These are phyloP conservation scores for Dicyrtomina minuta DNA, from an alignment of 2,888 invertebrate species.

Conservation along the genomic window DNA sequence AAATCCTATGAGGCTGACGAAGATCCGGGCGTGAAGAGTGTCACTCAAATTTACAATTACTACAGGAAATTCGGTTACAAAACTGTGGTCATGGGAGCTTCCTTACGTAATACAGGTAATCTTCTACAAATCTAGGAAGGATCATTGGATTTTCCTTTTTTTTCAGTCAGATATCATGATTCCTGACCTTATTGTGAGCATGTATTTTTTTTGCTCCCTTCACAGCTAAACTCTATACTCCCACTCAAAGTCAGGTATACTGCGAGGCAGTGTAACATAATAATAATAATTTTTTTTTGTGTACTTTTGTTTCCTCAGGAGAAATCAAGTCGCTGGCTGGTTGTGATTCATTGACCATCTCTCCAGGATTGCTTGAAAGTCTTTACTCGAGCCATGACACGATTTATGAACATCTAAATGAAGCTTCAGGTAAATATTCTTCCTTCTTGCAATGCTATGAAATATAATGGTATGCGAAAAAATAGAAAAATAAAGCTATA, in stretches of 20 bases:
- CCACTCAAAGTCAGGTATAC: neutral
- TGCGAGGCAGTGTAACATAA: too few relatives aligned
- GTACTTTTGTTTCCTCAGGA: constrained; percentile 57
- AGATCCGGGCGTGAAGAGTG: constrained; percentile 94
- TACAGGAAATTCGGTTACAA: constrained; percentile 97
- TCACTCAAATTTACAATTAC: constrained; percentile 94
- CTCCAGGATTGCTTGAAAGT: constrained; percentile 84
- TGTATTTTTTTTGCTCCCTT: neutral
- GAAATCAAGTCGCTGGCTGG: constrained; percentile 93
- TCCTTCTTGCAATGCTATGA: too few relatives aligned
- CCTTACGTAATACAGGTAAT: constrained; percentile 87
- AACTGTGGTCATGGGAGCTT: constrained; percentile 99
- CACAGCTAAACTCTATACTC: neutral
- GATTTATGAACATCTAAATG: constrained; percentile 60
- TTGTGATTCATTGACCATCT: constrained; percentile 95
- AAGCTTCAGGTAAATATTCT: constrained; percentile 54
- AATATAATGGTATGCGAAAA: too few relatives aligned
- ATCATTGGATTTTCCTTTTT: neutral
- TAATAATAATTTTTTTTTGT: too few relatives aligned
- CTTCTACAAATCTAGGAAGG: constrained; percentile 16
- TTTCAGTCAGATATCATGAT: neutral
- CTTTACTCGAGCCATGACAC: constrained; percentile 73
- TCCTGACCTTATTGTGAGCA: neutral
- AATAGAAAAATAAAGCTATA: neutral
- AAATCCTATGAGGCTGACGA: constrained; percentile 80